Conservation (phyloP, 2,888 invertebrate genomes). For the Drosophila borborema region DNA sequence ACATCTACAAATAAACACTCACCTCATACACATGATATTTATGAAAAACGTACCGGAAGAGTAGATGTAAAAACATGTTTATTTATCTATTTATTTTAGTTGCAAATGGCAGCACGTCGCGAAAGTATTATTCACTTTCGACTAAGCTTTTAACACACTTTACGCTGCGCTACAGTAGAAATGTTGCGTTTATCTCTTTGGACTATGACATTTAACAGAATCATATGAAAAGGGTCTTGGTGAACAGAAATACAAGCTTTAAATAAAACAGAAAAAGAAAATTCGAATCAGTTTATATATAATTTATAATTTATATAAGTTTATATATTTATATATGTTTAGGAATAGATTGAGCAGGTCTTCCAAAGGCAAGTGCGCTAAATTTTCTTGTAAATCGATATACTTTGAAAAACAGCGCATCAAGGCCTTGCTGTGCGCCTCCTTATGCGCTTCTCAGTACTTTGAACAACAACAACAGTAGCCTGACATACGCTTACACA, state of each 20-base stretch:
- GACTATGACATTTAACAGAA: neutral
- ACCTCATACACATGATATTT: slow-evolving; percentile 54
- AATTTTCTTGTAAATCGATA: slow-evolving; percentile 24
- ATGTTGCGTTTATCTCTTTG: neutral
- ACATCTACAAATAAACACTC: neutral
- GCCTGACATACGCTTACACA: slow-evolving; percentile 21
- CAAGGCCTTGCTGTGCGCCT: slow-evolving; percentile 10
- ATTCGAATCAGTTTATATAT: too few species aligned
- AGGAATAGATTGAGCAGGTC: too few species aligned
- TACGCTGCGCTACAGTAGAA: slow-evolving; percentile 48
- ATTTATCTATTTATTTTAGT: slow-evolving; percentile 74
- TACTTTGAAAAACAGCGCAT: neutral
- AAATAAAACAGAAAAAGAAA: too few species aligned
- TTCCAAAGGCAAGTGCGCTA: slow-evolving; percentile 9
- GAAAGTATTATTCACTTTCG: slow-evolving; percentile 73
- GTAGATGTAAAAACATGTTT: slow-evolving; percentile 9
- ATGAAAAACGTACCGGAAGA: slow-evolving; percentile 65
- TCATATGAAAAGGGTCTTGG: too few species aligned
- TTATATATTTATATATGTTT: too few species aligned
- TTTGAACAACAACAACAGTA: slow-evolving; percentile 30
- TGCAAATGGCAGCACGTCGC: slow-evolving; percentile 75
- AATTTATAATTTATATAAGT: too few species aligned
- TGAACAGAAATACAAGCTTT: too few species aligned
- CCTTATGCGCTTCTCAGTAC: slow-evolving; percentile 6
- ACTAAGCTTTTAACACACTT: slow-evolving; percentile 57